phyloP scores from a whole-genome alignment of 1,140 invertebrate genomes.

The Melanaphis sacchari region DNA sequence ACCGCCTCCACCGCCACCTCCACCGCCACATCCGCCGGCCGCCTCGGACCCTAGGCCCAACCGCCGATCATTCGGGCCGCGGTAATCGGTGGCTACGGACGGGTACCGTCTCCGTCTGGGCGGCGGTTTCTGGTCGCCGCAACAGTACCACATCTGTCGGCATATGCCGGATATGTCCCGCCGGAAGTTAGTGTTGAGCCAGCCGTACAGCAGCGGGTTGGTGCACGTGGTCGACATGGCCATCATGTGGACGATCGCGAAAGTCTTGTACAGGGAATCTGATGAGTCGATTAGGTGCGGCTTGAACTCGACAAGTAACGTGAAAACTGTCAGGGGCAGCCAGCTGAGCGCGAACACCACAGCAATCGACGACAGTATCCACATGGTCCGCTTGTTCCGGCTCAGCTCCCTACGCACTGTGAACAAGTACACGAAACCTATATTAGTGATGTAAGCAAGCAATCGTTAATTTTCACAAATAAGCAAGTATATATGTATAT shows the following conservation, averaged over 20 bases:
- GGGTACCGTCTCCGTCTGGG: constrained; percentile 44
- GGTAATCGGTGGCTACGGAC: constrained; percentile 41
- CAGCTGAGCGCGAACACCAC: constrained; percentile 66
- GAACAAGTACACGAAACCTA: background rate
- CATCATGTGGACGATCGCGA: constrained; percentile 68
- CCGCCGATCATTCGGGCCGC: constrained; percentile 41
- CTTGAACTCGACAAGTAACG: constrained; percentile 64
- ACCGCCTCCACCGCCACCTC: too few species aligned
- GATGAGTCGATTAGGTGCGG: constrained; percentile 60
- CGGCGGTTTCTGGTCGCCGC: constrained; percentile 30
- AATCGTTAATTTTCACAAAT: background rate
- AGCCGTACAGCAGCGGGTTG: constrained; percentile 69
- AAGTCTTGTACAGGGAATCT: constrained; percentile 64
- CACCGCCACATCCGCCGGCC: background rate
- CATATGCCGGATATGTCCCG: constrained; percentile 62
- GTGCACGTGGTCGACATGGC: constrained; percentile 69
- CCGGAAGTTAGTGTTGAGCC: constrained; percentile 67
- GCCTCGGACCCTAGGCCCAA: background rate
- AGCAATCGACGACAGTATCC: constrained; percentile 63
- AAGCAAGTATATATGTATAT: background rate
- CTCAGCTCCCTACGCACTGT: constrained; percentile 64
- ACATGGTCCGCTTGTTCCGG: constrained; percentile 67
- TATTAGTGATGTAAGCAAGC: background rate
- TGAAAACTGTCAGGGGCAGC: constrained; percentile 69
- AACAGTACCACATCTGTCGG: constrained; percentile 55